Base-by-base conservation (phyloP, 2,888 invertebrate species). In the Eristalis pertinax region DNA sequence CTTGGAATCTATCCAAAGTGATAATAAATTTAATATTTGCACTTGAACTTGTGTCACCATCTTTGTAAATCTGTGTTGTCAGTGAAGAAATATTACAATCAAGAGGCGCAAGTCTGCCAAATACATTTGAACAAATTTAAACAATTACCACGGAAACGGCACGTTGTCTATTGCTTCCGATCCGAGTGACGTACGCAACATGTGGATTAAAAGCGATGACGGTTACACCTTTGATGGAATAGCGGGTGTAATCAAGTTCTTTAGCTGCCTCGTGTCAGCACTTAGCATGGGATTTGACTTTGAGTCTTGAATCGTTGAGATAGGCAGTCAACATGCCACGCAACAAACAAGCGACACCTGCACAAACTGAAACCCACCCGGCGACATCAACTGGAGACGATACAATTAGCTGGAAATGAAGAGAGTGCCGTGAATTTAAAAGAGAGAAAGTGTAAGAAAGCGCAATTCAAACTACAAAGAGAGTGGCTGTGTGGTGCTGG, bases 101-200 rank as follows among this genome's bases (percentile, higher is more conserved):
- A 67, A 26, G 35, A 65, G 81, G 64, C 64, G 72, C 68, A 83
- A 77, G 77, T 77, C 67, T 19, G 7, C 15, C 67, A 63, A 77
- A 83, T 50, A 64, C 29, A 50, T 50, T 64, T 73, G 19, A 84
- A 84, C 84, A 74, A 84, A 84, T 78, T 78, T 74, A 78, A 84
- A 74, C 78, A 84, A 84, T 84, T 78, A 84, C 74, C 7, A 22
- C 7, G 2, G 15, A 35, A 32, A 19, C 24, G 65, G 35, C 82
- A 72, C 67, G 76, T 70, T 82, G 65, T 4, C 43, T 15, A 43
- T 60, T 65, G 60, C 35, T 41, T 75, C 56, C 19, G 1, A 38
- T 24, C 19, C n/a, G 63, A 41, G 35, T 67, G 72, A 73, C 77
- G 68, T 62, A 32, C 58, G 64, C 84, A 78, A 84, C 84, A 84